Conservation (phyloP, 37 sponge, comb jelly and placozoan genomes). For the Cliona cf. orientalis region DNA sequence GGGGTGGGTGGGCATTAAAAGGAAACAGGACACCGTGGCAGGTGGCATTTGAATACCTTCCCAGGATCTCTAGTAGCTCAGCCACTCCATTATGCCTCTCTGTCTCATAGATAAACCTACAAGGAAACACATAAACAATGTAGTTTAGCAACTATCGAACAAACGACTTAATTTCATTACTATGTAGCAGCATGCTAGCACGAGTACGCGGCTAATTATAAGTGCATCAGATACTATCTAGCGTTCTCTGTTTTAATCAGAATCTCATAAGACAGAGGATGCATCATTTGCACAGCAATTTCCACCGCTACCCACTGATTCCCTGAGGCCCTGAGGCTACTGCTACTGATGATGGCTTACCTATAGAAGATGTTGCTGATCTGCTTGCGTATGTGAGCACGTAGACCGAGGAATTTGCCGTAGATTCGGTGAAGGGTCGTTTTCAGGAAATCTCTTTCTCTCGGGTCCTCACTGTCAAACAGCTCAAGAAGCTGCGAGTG, state of each 20-base stretch:
- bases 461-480: slow-evolving; percentile 97
- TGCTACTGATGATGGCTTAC: slow-evolving; percentile 49
- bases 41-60: slow-evolving; percentile 78
- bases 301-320: neutral
- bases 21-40: too few species aligned
- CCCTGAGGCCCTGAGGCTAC: neutral
- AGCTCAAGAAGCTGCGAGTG: slow-evolving; percentile 88
- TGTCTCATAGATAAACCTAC: slow-evolving; percentile 93
- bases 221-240: slow-evolving; percentile 32
- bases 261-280: neutral
- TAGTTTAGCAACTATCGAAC: neutral
- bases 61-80: slow-evolving; percentile 96
- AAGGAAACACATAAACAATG: neutral
- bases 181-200: neutral
- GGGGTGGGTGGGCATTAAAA: neutral
- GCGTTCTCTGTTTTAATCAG: neutral
- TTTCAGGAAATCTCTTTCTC: slow-evolving; percentile 98
- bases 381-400: slow-evolving; percentile 94
- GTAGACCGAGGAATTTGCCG: slow-evolving; percentile 96
- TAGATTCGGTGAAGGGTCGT: slow-evolving; percentile 96
- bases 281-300: neutral
- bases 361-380: slow-evolving; percentile 96
- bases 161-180: neutral
- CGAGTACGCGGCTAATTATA: neutral
- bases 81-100: slow-evolving; percentile 93